Evolutionary conservation across 2,113 vertebrate genomes (phyloP).

Genomic region (rabbit (Oryctolagus cuniculus)): mOryCun1.1 NC_091439.1:84100001-84100500

Average conservation of each 20-base stretch:
- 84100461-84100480: too few relatives aligned
- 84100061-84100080: neutral
- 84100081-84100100: neutral
- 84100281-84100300: neutral
- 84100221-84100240: neutral
- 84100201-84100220: neutral
- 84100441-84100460: too few relatives aligned
- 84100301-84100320: neutral
- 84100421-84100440: too few relatives aligned
- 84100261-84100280: neutral
- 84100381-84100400: too few relatives aligned
- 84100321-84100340: too few relatives aligned
- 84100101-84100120: neutral
- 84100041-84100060: fast-evolving
- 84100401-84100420: too few relatives aligned
- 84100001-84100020: neutral
- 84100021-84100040: neutral
- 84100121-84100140: neutral
- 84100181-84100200: neutral
- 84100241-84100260: neutral
- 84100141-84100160: neutral
- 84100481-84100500: too few relatives aligned
- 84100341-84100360: neutral
- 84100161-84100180: neutral
- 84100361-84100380: neutral